A percentile compares a stretch with the other conserved stretches of the same genome.
These are phyloP conservation scores for Lerista edwardsae DNA, from an alignment of 2,797 vertebrate genomes.

Conservation along the genomic window DNA sequence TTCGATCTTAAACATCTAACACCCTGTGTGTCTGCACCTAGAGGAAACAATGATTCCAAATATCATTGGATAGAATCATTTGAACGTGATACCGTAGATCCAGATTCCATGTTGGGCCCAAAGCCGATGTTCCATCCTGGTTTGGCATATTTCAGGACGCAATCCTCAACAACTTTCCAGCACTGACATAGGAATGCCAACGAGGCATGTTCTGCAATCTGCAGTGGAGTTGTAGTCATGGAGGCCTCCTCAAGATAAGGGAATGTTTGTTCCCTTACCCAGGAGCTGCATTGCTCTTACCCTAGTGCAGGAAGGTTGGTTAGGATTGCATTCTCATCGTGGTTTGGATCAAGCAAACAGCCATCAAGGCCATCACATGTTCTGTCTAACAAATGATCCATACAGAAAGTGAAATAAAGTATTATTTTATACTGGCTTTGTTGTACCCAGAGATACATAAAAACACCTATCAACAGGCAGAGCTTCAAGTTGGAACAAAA, in stretches of 20 bases:
- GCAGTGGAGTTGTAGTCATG: no score
- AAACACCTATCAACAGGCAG: not conserved
- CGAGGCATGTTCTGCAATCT: no score
- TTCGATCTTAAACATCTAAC: conserved; percentile 34
- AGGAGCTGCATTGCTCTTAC: no score
- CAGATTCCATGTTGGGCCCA: not conserved
- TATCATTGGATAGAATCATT: not conserved
- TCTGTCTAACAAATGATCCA: not conserved
- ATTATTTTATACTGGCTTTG: not conserved
- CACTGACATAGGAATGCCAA: no score
- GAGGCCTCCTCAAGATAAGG: no score
- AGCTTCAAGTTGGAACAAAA: not conserved
- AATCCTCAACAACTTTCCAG: no score
- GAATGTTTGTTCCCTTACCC: no score
- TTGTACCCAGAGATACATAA: not conserved
- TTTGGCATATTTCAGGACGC: no score
- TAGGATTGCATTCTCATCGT: no score
- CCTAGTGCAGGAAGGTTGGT: no score
- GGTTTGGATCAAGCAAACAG: not conserved
- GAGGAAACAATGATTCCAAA: conserved; percentile 21
- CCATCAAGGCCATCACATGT: not conserved
- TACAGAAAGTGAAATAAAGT: not conserved
- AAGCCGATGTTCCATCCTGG: not conserved
- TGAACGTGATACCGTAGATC: conserved; percentile 14
- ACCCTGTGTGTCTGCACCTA: conserved; percentile 11